Evolutionary conservation across 1,140 invertebrate species (phyloP).

Genomic region (Papilio machaon): DNA sequence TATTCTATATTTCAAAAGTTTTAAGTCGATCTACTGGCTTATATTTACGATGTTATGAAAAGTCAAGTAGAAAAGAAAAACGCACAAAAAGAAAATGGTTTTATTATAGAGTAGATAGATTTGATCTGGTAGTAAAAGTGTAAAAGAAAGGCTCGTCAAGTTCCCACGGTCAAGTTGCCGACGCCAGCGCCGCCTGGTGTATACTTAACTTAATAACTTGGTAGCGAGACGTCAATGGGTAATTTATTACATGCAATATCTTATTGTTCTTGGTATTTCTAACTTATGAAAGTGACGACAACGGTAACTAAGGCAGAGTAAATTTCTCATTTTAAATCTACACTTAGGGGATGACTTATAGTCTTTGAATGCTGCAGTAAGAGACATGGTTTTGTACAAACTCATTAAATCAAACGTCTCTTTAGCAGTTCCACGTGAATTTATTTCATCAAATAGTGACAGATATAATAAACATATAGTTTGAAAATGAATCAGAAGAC

Average conservation of each 20-base stretch:
- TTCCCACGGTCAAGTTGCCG: conserved; percentile 66
- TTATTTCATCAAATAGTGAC: not conserved
- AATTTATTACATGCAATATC: conserved; percentile 2
- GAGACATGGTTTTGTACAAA: not conserved
- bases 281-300: not conserved
- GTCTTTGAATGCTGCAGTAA: too few species aligned
- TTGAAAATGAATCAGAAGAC: not conserved
- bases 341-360: too few species aligned
- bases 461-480: not conserved
- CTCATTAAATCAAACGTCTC: not conserved
- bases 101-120: conserved; percentile 13
- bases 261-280: not conserved
- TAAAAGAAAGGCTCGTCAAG: conserved; percentile 52
- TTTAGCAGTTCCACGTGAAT: not conserved
- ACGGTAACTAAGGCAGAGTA: too few species aligned
- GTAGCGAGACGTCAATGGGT: not conserved
- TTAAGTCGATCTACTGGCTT: not conserved
- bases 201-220: conserved; percentile 35
- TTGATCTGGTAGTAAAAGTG: conserved; percentile 52
- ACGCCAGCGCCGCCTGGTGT: conserved; percentile 41
- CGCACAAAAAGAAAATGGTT: not conserved
- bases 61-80: not conserved
- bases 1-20: not conserved
- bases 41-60: not conserved
- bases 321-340: too few species aligned